phyloP scores from a whole-genome alignment of 1,140 invertebrate genomes.

The Cydia fagiglandana region DNA sequence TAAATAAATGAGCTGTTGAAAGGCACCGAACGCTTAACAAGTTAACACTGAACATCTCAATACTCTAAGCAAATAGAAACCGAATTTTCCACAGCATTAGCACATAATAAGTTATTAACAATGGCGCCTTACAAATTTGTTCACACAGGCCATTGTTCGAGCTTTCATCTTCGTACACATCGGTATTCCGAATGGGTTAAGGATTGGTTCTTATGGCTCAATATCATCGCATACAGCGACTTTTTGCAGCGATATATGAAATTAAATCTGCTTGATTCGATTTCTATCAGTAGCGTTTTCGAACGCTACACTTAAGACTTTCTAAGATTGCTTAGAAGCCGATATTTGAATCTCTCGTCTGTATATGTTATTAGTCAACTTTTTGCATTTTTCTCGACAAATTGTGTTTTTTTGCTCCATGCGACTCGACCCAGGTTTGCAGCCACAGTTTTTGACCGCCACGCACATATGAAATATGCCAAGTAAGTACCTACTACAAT shows the following conservation, averaged over 20 bases:
- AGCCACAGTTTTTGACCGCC: too few relatives aligned
- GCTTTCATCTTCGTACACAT: slow-evolving; percentile 27
- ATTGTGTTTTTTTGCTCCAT: too few relatives aligned
- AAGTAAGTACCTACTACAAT: too few relatives aligned
- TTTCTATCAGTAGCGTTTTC: too few relatives aligned
- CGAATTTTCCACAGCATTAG: slow-evolving; percentile 12
- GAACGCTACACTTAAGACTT: too few relatives aligned
- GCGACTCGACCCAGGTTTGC: too few relatives aligned
- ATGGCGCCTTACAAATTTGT: slow-evolving; percentile 26
- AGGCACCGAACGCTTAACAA: neutral
- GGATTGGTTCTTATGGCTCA: neutral
- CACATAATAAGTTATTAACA: slow-evolving; percentile 27
- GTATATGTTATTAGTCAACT: too few relatives aligned
- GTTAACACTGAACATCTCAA: slow-evolving; percentile 12
- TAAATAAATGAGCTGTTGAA: neutral
- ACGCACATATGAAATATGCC: too few relatives aligned
- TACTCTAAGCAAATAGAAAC: slow-evolving; percentile 28
- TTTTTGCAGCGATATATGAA: neutral
- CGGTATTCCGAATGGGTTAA: neutral
- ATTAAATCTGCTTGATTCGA: neutral
- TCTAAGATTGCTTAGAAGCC: too few relatives aligned
- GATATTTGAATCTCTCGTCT: too few relatives aligned
- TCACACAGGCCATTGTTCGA: slow-evolving; percentile 24
- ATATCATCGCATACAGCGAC: neutral
- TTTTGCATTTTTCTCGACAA: too few relatives aligned